phyloP scores from a whole-genome alignment of 2,888 invertebrate genomes.

The Autographa gamma region DNA sequence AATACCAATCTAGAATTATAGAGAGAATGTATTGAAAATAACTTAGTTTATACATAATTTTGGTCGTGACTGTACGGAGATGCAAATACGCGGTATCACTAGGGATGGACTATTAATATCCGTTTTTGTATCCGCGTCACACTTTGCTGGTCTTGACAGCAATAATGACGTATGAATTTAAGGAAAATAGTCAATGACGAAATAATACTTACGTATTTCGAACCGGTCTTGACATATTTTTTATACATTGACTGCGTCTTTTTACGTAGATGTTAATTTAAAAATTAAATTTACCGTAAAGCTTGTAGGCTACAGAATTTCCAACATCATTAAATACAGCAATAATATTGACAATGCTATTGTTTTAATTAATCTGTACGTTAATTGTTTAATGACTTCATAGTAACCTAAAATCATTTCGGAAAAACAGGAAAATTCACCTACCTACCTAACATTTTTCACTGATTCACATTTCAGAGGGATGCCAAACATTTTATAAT shows the following conservation, averaged over 20 bases:
- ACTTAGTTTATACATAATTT: too few species aligned
- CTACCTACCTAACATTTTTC: neutral
- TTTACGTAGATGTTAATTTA: neutral
- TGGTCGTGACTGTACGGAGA: constrained; percentile 13
- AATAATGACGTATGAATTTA: constrained; percentile 22
- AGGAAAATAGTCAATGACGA: constrained; percentile 44
- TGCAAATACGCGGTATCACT: constrained; percentile 43
- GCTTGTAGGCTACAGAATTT: neutral
- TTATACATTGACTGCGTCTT: neutral
- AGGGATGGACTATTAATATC: constrained; percentile 34
- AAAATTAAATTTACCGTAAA: neutral
- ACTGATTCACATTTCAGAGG: too few species aligned
- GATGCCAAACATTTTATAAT: too few species aligned
- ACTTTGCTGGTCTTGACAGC: constrained; percentile 20
- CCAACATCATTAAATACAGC: neutral
- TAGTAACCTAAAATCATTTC: neutral
- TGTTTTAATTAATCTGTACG: neutral
- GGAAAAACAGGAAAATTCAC: neutral
- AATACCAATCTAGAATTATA: too few species aligned
- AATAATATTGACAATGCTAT: neutral
- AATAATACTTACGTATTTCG: constrained; percentile 5
- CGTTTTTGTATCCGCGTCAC: constrained; percentile 14
- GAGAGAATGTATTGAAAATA: too few species aligned
- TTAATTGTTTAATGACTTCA: neutral
- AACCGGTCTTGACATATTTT: neutral